Evolutionary conservation across 2,797 vertebrate species (phyloP), one percentile per base, ranked within the genome.

Genomic region (Acridotheres tristis): DNA sequence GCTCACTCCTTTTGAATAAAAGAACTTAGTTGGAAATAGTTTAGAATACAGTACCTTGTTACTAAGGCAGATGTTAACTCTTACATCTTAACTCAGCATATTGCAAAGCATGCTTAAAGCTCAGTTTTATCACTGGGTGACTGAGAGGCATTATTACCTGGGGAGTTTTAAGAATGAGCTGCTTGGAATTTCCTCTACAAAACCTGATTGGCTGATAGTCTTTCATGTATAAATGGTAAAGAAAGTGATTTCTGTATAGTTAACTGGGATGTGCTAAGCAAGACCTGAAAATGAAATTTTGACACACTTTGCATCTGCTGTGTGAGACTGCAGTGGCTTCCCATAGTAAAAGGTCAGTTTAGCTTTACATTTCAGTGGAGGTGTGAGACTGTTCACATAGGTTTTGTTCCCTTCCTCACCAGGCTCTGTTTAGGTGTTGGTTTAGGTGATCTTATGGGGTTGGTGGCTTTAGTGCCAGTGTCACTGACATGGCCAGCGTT

Each of bases 381-480:
- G 26, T 30, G 4, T n/a, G 34, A 0, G 5, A 16, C 32, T 80
- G 32, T 30, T 75, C 42, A 13, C 12, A 0, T 3, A 7, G 19
- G 26, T 30, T 84, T 59, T 76, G 29, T 67, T 85, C 34, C 38
- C 32, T 17, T 76, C 42, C 29, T 76, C 7, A 18, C 38, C 48
- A 73, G 29, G 32, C 42, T 76, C 11, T 76, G 5, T 51, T 82
- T 14, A 29, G 67, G 22, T 0, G 0, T 76, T 9, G 73, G 5
- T 51, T 82, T 14, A 29, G 63, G 25, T 0, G 0, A 16, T 30
- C 26, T 65, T 23, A 3, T 34, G 48, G 32, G n/a, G 34, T 5
- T n/a, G 5, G 21, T 79, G 71, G 26, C 59, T 94, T 30, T 48
- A 40, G 53, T 63, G 66, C 29, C 53, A 32, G 29, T n/a, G 42